Evolutionary conservation across 2,113 vertebrate genomes (phyloP), one percentile per base, ranked within the genome.

Genomic region (Ivindomyrus marchei): DNA sequence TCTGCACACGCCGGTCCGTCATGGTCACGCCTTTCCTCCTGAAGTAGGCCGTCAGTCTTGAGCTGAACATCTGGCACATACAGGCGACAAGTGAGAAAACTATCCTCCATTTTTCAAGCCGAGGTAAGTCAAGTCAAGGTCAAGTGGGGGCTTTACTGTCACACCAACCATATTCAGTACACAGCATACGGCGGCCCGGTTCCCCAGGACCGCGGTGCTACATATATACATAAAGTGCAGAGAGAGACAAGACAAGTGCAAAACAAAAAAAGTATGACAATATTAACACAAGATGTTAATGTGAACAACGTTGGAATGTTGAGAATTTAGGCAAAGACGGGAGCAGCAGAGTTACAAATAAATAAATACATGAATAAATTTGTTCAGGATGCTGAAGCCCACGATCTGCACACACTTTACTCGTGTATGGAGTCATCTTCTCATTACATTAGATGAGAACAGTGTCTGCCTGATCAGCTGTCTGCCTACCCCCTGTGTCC

Each of bases 1-100:
- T 98, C 89, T 98, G 97, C 50, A 98, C 98, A n/a, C 98, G 97
- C 50, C 96, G 94, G 90, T 98, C 98, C 0, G 97, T 98, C 88
- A 96, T 94, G 0, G 96, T 92, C 19, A 97, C 96, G 2, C 97
- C 97, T 90, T 97, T 97, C 92, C 97, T 96, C 94, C 98, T 96
- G 94, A 98, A 98, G 94, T 97, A 98, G 4, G 97, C 98, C 0
- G 98, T 98, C 91, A 98, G 94, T 58, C 98, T 96, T 0, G 97
- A 98, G 17, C 97, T 97, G 92, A 99, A 97, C 97, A 99, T 98
- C 98, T 99, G 93, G 88, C 94, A 94, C 8, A 53, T 24, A 31
- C 2, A n/a, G 24, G 31, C 11, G 24, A 83, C 56, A 31, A 86
- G 19, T 7, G 13, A 9, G 4, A 13, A 50, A 46, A 31, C n/a